Base-by-base conservation (phyloP, 2,888 invertebrate genomes). In the Rhorus exstirpatorius region DNA sequence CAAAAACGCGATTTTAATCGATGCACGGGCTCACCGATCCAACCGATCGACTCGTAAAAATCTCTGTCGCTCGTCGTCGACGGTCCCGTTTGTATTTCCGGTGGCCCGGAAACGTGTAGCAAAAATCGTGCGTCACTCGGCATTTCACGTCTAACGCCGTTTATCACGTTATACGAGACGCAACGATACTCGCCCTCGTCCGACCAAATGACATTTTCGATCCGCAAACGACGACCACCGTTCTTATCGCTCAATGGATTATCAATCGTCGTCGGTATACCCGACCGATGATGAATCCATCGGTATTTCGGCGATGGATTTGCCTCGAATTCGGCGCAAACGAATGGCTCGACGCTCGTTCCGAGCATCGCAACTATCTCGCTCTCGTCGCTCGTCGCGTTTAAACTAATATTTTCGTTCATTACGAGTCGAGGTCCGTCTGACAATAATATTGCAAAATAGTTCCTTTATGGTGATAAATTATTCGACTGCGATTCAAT, bases 151-250 rank as follows among this genome's bases (percentile, higher is more conserved):
- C 89, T 85, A 55, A 92, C 90, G 17, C 93, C 94, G 84, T 93
- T 94, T 85, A 95, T 95, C 78, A 93, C 89, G 89, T 94, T 95
- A 88, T 93, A 93, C 14, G 94, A 94, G 58, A 94, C 92, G 89
- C 95, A 95, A 60, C 94, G 93, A 88, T 94, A 94, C 82, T 94
- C 94, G 4, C 95, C 95, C 86, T 94, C 94, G 87, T 94, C 94
- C 60, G 94, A 93, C 92, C 94, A 95, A 83, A 93, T 93, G 58
- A 94, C 93, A 88, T 94, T 94, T 81, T 93, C 91, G 67, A 95
- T 90, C 60, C 93, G 90, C 19, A 95, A 91, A 87, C 92, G 87
- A 91, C 91, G 89, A 0, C 91, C 90, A 1, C 85, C 87, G 24
- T 86, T 77, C 65, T 87, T 88, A 10, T 87, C 84, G 89, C 91